These are phyloP conservation scores for Neogobius melanostomus DNA, from an alignment of 2,113 vertebrate genomes.

Conservation along the genomic window DNA sequence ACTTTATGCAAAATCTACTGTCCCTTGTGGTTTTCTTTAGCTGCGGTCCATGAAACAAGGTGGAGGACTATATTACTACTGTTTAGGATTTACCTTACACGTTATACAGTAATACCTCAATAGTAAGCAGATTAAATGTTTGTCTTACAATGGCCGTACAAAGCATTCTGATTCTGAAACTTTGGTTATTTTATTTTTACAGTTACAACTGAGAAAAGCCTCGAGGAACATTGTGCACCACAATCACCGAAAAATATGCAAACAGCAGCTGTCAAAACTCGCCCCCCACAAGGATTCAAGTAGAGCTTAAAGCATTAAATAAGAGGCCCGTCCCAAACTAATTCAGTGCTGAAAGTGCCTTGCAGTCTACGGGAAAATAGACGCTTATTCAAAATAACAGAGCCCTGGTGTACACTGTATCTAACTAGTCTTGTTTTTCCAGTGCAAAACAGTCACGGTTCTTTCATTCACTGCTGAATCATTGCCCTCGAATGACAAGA, in stretches of 20 bases:
- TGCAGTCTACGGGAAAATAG: constrained; percentile 15
- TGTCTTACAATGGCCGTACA: too few species aligned
- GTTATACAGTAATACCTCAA: too few species aligned
- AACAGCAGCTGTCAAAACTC: constrained; percentile 50
- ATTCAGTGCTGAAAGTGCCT: constrained; percentile 43
- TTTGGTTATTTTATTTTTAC: background rate
- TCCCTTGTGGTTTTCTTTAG: too few species aligned
- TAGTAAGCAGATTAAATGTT: too few species aligned
- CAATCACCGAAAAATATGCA: constrained; percentile 30
- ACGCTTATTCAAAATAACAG: background rate
- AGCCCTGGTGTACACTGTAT: background rate
- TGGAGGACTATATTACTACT: too few species aligned
- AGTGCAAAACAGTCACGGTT: background rate
- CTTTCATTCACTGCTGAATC: constrained; percentile 15
- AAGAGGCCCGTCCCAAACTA: constrained; percentile 32
- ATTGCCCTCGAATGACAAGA: constrained; percentile 20
- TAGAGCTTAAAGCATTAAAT: constrained; percentile 30
- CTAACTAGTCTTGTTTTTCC: background rate
- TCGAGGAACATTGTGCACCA: background rate
- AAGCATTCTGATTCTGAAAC: too few species aligned
- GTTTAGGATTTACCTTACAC: too few species aligned
- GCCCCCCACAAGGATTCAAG: constrained; percentile 31
- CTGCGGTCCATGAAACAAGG: too few species aligned
- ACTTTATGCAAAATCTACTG: too few species aligned
- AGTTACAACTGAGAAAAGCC: background rate